Evolutionary conservation across 1,140 invertebrate species (phyloP), one percentile per base, ranked within the genome.

Genomic region (Phymastichus coffea): DNA sequence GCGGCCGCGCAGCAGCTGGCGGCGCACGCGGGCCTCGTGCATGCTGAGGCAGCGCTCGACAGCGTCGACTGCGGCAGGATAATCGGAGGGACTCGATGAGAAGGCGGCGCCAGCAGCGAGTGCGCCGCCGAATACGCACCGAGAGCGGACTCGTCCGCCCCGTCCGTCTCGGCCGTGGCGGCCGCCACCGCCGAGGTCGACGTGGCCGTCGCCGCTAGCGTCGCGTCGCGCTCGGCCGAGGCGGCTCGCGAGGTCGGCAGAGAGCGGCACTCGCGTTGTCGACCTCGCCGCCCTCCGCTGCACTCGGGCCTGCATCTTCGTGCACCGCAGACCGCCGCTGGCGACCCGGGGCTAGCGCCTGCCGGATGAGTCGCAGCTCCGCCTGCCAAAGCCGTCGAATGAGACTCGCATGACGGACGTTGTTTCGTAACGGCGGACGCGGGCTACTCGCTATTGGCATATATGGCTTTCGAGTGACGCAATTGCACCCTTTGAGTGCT

Each of bases 121-220:
- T 17, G 10, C 38, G 53, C 22, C 15, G 53, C 15, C 19, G 17
- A 6, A 59, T 59, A 59, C 58, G 49, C 58, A 60, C 58, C 58
- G 22, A 53, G 58, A 4, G 8, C 37, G 23, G 22, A 14, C 8
- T 33, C 19, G 19, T 12, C 2, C 8, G 37, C 20, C 20, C n/a
- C n/a, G 6, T 22, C 2, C 26, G 46, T 17, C 20, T 2, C 10
- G n/a, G 46, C 6, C 15, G 38, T 20, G 1, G 22, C 2, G 6
- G 26, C 53, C 12, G 46, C 22, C 20, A 30, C 19, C 7, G 22
- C 14, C 10, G 46, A 48, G 3, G 33, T 12, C 15, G 46, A 28
- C 15, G 33, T 14, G 33, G 43, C 1, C n/a, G n/a, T n/a, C n/a
- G n/a, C n/a, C n/a, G n/a, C n/a, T n/a, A n/a, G n/a, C n/a, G n/a